Evolutionary conservation across 2,113 vertebrate species (phyloP), one percentile per base, ranked within the genome.

Genomic region (Marmota flaviventris): DNA sequence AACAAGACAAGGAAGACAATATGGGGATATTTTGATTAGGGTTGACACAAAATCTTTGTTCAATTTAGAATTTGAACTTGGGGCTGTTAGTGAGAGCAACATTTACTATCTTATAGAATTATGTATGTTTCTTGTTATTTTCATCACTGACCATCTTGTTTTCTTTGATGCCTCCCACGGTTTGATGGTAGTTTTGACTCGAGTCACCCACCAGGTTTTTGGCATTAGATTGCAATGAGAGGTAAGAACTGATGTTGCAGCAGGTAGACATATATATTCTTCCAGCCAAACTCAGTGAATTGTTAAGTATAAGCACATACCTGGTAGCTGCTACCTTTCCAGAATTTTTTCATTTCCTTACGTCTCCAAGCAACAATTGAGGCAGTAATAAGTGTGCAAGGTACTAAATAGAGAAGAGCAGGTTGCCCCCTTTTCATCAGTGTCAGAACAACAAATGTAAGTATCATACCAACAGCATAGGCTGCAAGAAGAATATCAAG

Each of bases 331-430:
- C 96, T 99, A 93, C 99, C 99, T 72, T 99, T 97, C 99, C 99
- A 99, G 97, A 99, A 99, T 51, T 99, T 99, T 95, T 96, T 99
- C 98, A 99, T 99, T 98, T 99, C 99, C 56, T 99, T 99, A 92
- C 99, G 99, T 75, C 96, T 99, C 97, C 98, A 99, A 58, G 99
- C 99, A 91, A 99, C 91, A 34, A 99, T 29, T 0, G 99, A 98
- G 25, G 99, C 99, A 73, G 99, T 99, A 85, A 99, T 96, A 75
- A 99, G 99, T 8, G 99, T 99, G 96, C 99, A 99, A 0, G 99
- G 99, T 92, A 99, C 99, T 58, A 99, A 98, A 93, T 99, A 99
- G 89, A 99, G 99, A 27, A 99, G 99, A 27, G 99, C 99, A 8
- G 99, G 99, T 94, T 99, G 99, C 72, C 99, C 99, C 98, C 98